Evolutionary conservation across 2,888 invertebrate species (phyloP), one percentile per base, ranked within the genome.

Genomic region (Asteroscopus sphinx): DNA sequence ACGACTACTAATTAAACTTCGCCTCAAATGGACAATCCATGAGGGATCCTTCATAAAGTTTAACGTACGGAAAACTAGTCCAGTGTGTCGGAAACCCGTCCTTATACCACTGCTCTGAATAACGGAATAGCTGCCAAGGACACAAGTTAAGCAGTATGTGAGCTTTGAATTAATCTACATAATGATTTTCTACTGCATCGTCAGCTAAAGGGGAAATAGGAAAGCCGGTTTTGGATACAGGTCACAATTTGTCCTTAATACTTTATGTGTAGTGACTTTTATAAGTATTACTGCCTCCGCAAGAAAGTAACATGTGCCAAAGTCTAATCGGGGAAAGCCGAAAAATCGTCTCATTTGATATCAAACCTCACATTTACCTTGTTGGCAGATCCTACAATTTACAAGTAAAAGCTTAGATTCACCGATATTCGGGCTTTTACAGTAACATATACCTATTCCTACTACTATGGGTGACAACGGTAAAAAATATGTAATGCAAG

Each of bases 11-110:
- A 51, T 26, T 33, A 46, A 54, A 62, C 28, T 49, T 48, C 0
- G 9, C 11, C 17, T 16, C 13, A 12, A 2, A 28, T 11, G 25
- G 36, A 41, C n/a, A 45, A 47, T 44, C 16, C 28, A 15, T 9
- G 30, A 7, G 17, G 35, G 40, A 41, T 21, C 41, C 41, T 39
- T 44, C 13, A 39, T 57, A 45, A 68, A 58, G 26, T 47, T 49
- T 26, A 37, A 47, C n/a, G 12, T 45, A 21, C 41, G 26, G 39
- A 33, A 49, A 62, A 52, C 41, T 45, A 40, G 49, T 54, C 44
- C 16, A 44, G 12, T 21, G 11, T 35, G 9, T 9, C 12, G 36
- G 11, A 48, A 35, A 25, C 21, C 37, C 8, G 5, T 21, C 36
- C 26, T 30, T 37, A 21, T 25, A 32, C 32, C 7, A 11, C 6